These are phyloP conservation scores for Fregata magnificens DNA, from an alignment of 2,113 vertebrate species.

Conservation along the genomic window DNA sequence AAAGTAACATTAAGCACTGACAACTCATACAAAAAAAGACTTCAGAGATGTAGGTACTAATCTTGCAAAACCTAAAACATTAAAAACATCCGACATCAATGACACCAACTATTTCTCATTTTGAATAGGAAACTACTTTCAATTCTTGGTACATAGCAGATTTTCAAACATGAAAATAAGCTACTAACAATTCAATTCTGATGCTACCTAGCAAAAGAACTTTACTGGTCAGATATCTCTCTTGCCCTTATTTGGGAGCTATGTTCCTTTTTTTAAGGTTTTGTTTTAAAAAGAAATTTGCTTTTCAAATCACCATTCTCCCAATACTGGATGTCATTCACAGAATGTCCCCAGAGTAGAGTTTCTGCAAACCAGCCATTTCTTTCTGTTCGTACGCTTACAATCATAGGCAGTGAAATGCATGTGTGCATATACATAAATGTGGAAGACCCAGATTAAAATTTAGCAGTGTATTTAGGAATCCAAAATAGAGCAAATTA, in stretches of 20 bases:
- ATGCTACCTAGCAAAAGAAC: background rate
- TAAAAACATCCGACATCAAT: background rate
- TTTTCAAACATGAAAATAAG: background rate
- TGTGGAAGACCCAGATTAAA: background rate
- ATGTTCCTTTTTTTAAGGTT: background rate
- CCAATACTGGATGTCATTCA: background rate
- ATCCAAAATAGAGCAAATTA: background rate
- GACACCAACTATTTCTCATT: background rate
- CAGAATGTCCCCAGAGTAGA: background rate
- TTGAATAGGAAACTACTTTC: background rate
- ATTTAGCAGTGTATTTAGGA: background rate
- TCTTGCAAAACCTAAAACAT: background rate
- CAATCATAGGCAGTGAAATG: background rate
- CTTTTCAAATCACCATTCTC: background rate
- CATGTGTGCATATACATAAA: rapidly evolving
- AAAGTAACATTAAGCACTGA: background rate
- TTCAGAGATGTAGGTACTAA: background rate
- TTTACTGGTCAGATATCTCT: background rate
- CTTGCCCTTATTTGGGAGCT: background rate
- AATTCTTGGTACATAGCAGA: background rate
- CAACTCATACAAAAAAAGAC: background rate
- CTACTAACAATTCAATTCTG: background rate
- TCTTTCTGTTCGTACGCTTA: background rate
- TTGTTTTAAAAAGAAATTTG: background rate
- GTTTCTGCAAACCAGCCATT: background rate